These are phyloP conservation scores for Loxodonta africana DNA, from an alignment of 2,113 vertebrate genomes.

Conservation along the genomic window DNA sequence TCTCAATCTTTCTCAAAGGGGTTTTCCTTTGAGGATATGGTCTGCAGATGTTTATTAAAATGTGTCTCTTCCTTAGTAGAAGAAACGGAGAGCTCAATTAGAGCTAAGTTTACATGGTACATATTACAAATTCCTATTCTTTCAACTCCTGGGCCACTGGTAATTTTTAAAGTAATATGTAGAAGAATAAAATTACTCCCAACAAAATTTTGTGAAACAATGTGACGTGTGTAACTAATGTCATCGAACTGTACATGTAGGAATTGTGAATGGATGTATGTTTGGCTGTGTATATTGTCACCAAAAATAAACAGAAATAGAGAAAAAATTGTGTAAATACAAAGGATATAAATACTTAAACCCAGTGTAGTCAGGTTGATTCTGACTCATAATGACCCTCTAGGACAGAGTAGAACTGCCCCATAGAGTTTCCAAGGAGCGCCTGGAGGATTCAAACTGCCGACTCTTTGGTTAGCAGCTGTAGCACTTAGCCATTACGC, in stretches of 20 bases:
- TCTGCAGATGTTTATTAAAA: constrained; percentile 38
- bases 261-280: no score
- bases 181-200: background rate
- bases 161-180: constrained; percentile 40
- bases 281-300: no score
- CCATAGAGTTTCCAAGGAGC: no score
- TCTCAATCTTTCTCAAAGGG: constrained; percentile 64
- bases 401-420: no score
- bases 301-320: no score
- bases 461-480: no score
- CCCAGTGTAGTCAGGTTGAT: no score
- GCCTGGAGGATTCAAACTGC: no score
- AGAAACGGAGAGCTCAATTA: background rate
- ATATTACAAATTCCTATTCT: constrained; percentile 35
- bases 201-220: background rate
- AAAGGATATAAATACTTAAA: background rate
- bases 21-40: constrained; percentile 64
- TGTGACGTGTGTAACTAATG: background rate
- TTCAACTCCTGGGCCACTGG: background rate
- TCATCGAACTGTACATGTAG: no score
- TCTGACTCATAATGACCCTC: no score
- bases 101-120: background rate
- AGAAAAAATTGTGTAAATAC: background rate
- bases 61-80: background rate
- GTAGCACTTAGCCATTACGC: no score